Evolutionary conservation across 2,888 invertebrate species (phyloP).

Genomic region (Drosophila fulvimacula): DNA sequence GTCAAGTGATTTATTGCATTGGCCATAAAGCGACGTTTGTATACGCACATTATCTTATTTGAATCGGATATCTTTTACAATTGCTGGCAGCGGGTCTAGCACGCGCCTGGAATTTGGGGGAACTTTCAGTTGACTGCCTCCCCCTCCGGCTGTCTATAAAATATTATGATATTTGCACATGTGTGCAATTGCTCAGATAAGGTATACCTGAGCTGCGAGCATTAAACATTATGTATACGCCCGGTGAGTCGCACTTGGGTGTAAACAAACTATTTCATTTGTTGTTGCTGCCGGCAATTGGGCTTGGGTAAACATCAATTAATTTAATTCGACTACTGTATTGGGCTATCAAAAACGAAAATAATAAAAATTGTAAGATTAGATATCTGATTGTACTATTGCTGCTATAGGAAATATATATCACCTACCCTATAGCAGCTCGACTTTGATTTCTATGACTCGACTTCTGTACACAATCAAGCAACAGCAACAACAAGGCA

Average conservation of each 20-base stretch:
- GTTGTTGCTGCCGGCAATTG: constrained; percentile 12
- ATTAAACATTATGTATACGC: constrained; percentile 61
- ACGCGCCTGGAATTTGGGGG: constrained; percentile 27
- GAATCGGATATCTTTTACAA: constrained; percentile 37
- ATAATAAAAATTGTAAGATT: constrained; percentile 23
- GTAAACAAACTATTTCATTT: constrained; percentile 37
- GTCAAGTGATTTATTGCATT: constrained; percentile 65
- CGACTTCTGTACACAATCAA: not conserved
- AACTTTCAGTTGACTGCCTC: not conserved
- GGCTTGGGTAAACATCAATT: constrained; percentile 26
- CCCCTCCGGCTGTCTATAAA: constrained; percentile 4
- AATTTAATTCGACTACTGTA: constrained; percentile 16
- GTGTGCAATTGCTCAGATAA: constrained; percentile 35
- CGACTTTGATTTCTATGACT: not conserved
- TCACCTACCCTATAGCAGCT: not conserved
- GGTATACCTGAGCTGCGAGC: constrained; percentile 17
- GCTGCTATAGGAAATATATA: not conserved
- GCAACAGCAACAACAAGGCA: constrained; percentile 19
- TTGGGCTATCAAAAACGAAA: not conserved
- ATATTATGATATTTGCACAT: constrained; percentile 44
- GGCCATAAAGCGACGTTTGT: constrained; percentile 29
- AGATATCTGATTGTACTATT: constrained; percentile 23
- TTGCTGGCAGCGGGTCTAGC: constrained; percentile 33
- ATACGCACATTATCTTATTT: constrained; percentile 40
- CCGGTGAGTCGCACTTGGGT: constrained; percentile 21